A percentile compares a stretch with the other conserved stretches of the same genome.
Conservation (phyloP, 2,113 vertebrate genomes). For the Puntigrus tetrazona region DNA sequence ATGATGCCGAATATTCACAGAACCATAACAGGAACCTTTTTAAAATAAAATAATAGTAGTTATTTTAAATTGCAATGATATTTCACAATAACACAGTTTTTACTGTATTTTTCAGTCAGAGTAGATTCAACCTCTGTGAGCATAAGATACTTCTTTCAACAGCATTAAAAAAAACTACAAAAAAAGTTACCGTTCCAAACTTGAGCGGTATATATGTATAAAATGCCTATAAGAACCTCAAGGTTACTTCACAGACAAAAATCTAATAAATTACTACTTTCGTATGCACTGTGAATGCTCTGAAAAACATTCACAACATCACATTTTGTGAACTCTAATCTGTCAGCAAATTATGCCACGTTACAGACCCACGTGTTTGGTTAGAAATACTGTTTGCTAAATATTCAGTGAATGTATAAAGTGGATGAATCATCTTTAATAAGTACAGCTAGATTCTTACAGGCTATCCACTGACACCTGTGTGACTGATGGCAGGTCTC, state of each 20-base stretch:
- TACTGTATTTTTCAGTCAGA: too few relatives aligned
- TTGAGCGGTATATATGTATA: neutral
- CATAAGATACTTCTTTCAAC: too few relatives aligned
- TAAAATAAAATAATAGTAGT: too few relatives aligned
- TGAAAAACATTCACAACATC: neutral
- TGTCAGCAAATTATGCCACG: neutral
- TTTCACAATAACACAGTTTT: too few relatives aligned
- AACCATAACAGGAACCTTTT: too few relatives aligned
- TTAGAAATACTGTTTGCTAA: neutral
- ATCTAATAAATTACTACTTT: neutral
- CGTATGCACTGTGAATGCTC: neutral
- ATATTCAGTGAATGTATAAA: neutral
- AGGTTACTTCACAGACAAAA: neutral
- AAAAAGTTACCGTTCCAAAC: too few relatives aligned
- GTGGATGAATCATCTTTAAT: too few relatives aligned
- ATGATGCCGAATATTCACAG: too few relatives aligned
- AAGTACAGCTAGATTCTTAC: conserved; percentile 69
- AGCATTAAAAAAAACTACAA: too few relatives aligned
- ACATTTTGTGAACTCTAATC: neutral
- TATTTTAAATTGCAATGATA: too few relatives aligned
- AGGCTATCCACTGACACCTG: conserved; percentile 83
- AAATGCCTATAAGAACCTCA: neutral
- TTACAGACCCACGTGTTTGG: neutral
- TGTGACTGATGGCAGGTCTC: conserved; percentile 78
- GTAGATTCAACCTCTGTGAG: too few relatives aligned